Evolutionary conservation across 2,113 vertebrate species (phyloP), one percentile per base, ranked within the genome.

Genomic region (Tetraodon nigroviridis): DNA sequence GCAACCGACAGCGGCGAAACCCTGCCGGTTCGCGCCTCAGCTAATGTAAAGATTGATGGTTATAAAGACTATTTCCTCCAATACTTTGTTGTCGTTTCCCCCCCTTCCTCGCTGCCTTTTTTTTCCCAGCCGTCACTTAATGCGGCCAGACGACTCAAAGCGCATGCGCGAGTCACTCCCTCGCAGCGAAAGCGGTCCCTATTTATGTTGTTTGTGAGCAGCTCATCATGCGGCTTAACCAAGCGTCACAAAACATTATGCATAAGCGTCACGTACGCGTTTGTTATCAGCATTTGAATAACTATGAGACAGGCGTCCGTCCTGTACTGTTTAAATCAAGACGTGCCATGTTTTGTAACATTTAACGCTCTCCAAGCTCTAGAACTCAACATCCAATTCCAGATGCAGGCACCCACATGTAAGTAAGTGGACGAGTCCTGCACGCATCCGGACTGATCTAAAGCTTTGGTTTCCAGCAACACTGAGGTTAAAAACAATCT

Each of bases 131-230:
- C 77, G 67, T 75, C 86, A 83, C 82, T 84, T 80, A 67, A 22
- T 57, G 42, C 61, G 56, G 58, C 73, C 45, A 75, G 42, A 44
- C 42, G 47, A 51, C 64, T 15, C 44, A 53, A 42, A 69, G 62
- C 89, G 89, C 90, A 89, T 91, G 90, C 87, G 90, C 45, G 59
- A 68, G 72, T 72, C 76, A 71, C 79, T 85, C 86, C 82, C 74
- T 51, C 29, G 61, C 62, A 55, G 42, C 45, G 50, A 62, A 46
- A 46, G 68, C 58, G 64, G 51, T 63, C n/a, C 60, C 58, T 20
- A 53, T 75, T 46, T 55, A 6, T 64, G 55, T 66, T 49, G 51
- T 22, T 46, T 13, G 41, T 19, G 24, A 20, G 53, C 58, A 58
- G 58, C 56, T 37, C 16, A 63, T 6, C 16, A 44, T 15, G 19